Conservation (phyloP, 2,113 vertebrate genomes). For the Hemiscyllium ocellatum region DNA sequence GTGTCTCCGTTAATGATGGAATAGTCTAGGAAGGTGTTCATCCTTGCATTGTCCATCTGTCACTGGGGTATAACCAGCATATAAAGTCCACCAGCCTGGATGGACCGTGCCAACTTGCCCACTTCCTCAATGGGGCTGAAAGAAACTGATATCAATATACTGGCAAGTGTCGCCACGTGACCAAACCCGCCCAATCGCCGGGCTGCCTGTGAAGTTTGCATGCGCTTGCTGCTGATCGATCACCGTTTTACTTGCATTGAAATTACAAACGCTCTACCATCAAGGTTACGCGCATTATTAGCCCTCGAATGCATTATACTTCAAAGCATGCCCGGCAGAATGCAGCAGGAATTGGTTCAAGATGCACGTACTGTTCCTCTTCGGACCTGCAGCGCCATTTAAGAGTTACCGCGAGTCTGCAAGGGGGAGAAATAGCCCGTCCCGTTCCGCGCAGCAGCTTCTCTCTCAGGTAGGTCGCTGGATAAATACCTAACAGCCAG, state of each 20-base stretch:
- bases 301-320: slow-evolving; percentile 57
- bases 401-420: not conserved
- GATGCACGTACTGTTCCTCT: slow-evolving; percentile 44
- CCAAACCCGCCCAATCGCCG: slow-evolving; percentile 73
- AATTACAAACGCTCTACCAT: slow-evolving; percentile 80
- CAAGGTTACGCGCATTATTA: slow-evolving; percentile 70
- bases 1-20: slow-evolving; percentile 75
- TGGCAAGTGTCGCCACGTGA: slow-evolving; percentile 71
- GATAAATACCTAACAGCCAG: not conserved
- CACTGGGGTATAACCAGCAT: slow-evolving; percentile 62
- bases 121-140: slow-evolving; percentile 72
- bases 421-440: not conserved
- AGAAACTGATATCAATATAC: slow-evolving; percentile 84
- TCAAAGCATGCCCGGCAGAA: slow-evolving; percentile 61
- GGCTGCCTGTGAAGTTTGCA: slow-evolving; percentile 66
- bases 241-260: slow-evolving; percentile 84
- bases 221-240: slow-evolving; percentile 75
- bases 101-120: slow-evolving; percentile 85
- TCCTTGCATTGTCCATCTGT: slow-evolving; percentile 75
- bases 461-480: not conserved
- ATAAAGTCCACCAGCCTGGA: slow-evolving; percentile 62
- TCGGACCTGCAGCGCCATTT: not conserved
- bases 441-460: not conserved
- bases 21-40: slow-evolving; percentile 95
- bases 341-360: slow-evolving; percentile 50